A percentile compares a stretch with the other conserved stretches of the same genome.
Evolutionary conservation across 1,140 invertebrate genomes (phyloP).

Genomic region (Anadara kagoshimensis): DNA sequence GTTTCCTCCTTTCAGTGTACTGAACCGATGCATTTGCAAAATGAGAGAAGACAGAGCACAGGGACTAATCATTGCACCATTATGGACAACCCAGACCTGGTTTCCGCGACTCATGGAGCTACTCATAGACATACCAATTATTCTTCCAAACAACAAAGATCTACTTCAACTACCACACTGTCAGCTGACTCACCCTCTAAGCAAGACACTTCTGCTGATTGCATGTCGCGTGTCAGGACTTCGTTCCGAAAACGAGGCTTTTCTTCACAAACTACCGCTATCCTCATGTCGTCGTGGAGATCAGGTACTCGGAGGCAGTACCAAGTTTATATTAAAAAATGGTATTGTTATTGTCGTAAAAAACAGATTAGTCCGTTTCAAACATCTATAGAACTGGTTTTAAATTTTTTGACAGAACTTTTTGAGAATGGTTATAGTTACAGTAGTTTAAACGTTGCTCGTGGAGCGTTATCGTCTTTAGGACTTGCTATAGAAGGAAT

Average conservation of each 20-base stretch:
- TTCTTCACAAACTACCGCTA: slow-evolving; percentile 22
- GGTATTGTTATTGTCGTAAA: background rate
- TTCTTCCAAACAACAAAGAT: background rate
- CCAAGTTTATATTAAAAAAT: background rate
- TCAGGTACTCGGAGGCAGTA: background rate
- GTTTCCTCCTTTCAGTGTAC: slow-evolving; percentile 42
- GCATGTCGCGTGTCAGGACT: slow-evolving; percentile 35
- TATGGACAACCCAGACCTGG: slow-evolving; percentile 35
- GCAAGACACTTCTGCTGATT: no score
- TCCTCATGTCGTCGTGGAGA: slow-evolving; percentile 10
- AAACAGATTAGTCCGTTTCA: background rate
- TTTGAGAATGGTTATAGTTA: slow-evolving; percentile 1
- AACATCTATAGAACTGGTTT: background rate
- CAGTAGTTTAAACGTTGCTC: background rate
- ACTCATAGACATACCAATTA: background rate
- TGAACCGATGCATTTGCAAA: slow-evolving; percentile 30
- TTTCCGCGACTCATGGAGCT: slow-evolving; percentile 6
- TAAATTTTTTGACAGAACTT: slow-evolving; percentile 4
- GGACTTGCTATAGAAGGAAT: background rate
- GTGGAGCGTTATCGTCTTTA: background rate
- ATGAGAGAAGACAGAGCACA: slow-evolving; percentile 33
- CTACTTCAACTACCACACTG: slow-evolving; percentile 1
- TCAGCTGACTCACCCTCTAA: slow-evolving; percentile 16
- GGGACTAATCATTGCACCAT: slow-evolving; percentile 24
- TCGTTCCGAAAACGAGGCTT: slow-evolving; percentile 11